phyloP scores from a whole-genome alignment of 1,140 invertebrate species.

The Bombus confusus region DNA sequence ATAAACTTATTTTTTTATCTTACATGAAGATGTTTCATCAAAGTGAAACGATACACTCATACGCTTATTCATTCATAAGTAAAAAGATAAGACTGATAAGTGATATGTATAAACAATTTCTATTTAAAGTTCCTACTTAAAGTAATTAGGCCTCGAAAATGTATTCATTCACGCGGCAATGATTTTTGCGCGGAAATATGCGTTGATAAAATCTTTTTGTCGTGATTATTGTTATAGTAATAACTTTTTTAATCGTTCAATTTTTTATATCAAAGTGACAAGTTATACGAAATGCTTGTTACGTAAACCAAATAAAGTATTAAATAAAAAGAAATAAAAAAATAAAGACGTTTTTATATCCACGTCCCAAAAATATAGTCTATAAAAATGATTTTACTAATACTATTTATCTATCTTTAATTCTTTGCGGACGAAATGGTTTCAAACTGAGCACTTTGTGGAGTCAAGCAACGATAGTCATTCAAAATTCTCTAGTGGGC shows the following conservation, averaged over 20 bases:
- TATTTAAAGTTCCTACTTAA: slow-evolving; percentile 57
- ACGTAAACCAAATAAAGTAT: not conserved
- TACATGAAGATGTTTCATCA: not conserved
- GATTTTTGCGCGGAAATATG: not conserved
- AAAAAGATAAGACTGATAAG: slow-evolving; percentile 62
- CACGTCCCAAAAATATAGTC: not conserved
- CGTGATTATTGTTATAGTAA: not conserved
- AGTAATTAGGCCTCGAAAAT: not conserved
- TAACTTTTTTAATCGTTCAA: not conserved
- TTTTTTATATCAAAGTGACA: not conserved
- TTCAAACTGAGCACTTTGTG: no score
- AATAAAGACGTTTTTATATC: not conserved
- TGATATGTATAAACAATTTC: no score
- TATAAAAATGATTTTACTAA: not conserved
- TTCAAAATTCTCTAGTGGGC: no score
- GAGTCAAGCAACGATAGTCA: no score
- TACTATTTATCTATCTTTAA: not conserved
- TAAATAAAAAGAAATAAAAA: not conserved
- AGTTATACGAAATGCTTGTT: not conserved
- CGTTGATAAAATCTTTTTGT: not conserved
- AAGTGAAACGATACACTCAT: not conserved
- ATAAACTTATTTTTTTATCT: not conserved
- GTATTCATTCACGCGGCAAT: not conserved
- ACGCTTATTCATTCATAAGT: slow-evolving; percentile 35
- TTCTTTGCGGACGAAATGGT: not conserved